Evolutionary conservation across 2,888 invertebrate genomes (phyloP).

Genomic region (Aphrophora alni): DNA sequence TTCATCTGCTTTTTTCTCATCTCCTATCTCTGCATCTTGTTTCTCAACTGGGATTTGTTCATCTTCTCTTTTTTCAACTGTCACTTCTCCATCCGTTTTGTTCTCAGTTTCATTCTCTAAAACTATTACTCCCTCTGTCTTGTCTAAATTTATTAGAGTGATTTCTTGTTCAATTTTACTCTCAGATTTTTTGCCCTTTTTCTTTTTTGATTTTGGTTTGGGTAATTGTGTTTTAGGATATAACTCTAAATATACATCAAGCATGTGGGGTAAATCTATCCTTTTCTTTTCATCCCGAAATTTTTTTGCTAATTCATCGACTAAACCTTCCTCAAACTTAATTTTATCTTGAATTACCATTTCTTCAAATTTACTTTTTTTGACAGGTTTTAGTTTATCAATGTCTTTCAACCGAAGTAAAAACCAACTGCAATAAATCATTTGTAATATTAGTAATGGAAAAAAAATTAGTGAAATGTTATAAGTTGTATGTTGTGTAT

Average conservation of each 20-base stretch:
- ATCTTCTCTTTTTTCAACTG: background rate
- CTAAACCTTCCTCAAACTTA: slow-evolving; percentile 55
- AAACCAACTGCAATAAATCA: slow-evolving; percentile 22
- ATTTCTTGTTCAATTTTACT: too few species aligned
- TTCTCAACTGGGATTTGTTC: slow-evolving; percentile 43
- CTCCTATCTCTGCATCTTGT: slow-evolving; percentile 24
- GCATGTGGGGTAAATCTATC: slow-evolving; percentile 56
- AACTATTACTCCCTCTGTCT: background rate
- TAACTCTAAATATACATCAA: slow-evolving; percentile 56
- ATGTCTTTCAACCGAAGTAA: slow-evolving; percentile 20
- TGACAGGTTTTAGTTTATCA: slow-evolving; percentile 16
- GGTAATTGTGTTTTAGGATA: slow-evolving; percentile 58
- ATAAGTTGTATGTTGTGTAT: too few species aligned
- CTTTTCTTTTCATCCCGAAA: slow-evolving; percentile 55
- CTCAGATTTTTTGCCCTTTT: slow-evolving; percentile 48
- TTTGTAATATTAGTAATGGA: too few species aligned
- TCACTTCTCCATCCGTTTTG: background rate
- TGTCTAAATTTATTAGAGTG: too few species aligned
- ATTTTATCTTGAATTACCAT: slow-evolving; percentile 52
- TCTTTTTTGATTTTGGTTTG: slow-evolving; percentile 52
- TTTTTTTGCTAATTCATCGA: slow-evolving; percentile 54
- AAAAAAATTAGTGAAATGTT: too few species aligned
- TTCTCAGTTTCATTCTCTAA: background rate
- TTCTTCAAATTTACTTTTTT: slow-evolving; percentile 29
- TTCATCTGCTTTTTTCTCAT: background rate